phyloP scores from a whole-genome alignment of 1,140 invertebrate species.

The Goniozus legneri region DNA sequence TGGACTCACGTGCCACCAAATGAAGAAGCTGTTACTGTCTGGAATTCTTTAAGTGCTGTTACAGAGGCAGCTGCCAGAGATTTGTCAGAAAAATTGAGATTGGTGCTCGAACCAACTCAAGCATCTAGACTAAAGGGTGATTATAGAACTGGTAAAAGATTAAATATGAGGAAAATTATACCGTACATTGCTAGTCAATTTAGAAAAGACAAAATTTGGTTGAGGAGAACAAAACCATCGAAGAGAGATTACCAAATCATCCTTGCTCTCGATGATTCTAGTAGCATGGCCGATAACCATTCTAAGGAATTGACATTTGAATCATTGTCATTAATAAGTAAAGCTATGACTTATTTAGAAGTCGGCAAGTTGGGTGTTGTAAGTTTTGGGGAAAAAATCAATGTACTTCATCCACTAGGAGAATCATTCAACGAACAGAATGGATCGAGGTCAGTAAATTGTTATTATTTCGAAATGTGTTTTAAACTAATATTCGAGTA shows the following conservation, averaged over 20 bases:
- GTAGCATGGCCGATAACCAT: constrained; percentile 86
- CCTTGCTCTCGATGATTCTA: constrained; percentile 96
- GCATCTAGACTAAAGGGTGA: constrained; percentile 89
- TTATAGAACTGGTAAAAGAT: constrained; percentile 92
- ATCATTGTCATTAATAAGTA: constrained; percentile 87
- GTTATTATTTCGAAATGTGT: not conserved
- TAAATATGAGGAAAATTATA: constrained; percentile 98
- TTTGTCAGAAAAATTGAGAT: constrained; percentile 87
- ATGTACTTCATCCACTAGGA: constrained; percentile 80
- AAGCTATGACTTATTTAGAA: constrained; percentile 89
- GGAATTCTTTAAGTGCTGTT: constrained; percentile 58
- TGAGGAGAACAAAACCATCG: constrained; percentile 90
- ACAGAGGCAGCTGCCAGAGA: constrained; percentile 77
- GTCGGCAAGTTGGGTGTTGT: constrained; percentile 87
- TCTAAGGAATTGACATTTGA: constrained; percentile 92
- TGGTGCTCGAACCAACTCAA: constrained; percentile 93
- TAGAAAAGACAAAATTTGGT: constrained; percentile 98
- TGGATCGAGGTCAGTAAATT: constrained; percentile 63
- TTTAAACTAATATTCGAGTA: not conserved
- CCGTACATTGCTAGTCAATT: constrained; percentile 99
- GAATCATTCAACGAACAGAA: constrained; percentile 81
- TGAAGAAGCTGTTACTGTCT: constrained; percentile 54
- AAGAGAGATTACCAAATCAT: constrained; percentile 96
- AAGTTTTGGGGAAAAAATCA: constrained; percentile 86
- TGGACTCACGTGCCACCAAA: constrained; percentile 54